Evolutionary conservation across 1,140 invertebrate species (phyloP).

Genomic region (Polypedilum vanderplanki): DNA sequence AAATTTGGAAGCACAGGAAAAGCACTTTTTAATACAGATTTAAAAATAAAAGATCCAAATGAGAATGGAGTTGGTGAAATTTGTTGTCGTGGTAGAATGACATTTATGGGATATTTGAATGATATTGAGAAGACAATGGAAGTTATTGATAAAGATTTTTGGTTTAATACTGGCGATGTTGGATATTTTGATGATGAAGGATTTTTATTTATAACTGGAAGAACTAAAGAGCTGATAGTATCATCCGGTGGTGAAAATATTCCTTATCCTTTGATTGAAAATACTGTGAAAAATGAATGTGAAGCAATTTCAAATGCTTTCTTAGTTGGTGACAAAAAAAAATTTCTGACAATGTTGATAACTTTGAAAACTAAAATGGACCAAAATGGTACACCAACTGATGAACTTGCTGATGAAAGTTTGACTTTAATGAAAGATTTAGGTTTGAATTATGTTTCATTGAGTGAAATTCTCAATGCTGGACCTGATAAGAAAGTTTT

Average conservation of each 20-base stretch:
- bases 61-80: conserved; percentile 70
- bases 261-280: conserved; percentile 80
- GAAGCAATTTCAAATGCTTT: conserved; percentile 73
- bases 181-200: conserved; percentile 66
- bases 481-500: conserved; percentile 52
- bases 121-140: conserved; percentile 45
- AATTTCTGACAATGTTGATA: conserved; percentile 76
- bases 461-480: conserved; percentile 62
- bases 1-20: conserved; percentile 62
- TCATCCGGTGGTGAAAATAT: conserved; percentile 94
- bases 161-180: conserved; percentile 75
- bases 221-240: conserved; percentile 81
- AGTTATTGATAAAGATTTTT: conserved; percentile 64
- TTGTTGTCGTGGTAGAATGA: conserved; percentile 65
- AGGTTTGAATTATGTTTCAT: conserved; percentile 61
- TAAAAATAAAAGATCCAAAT: conserved; percentile 60
- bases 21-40: conserved; percentile 53
- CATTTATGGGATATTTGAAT: conserved; percentile 87
- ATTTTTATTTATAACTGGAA: conserved; percentile 74
- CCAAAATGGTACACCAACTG: conserved; percentile 58
- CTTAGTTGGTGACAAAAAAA: conserved; percentile 77
- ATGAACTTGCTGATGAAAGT: conserved; percentile 57
- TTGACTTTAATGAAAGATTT: conserved; percentile 65
- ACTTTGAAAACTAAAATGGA: conserved; percentile 73
- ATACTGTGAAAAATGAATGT: conserved; percentile 66